Base-by-base conservation (phyloP, 2,113 vertebrate species). In the Perca fluviatilis region DNA sequence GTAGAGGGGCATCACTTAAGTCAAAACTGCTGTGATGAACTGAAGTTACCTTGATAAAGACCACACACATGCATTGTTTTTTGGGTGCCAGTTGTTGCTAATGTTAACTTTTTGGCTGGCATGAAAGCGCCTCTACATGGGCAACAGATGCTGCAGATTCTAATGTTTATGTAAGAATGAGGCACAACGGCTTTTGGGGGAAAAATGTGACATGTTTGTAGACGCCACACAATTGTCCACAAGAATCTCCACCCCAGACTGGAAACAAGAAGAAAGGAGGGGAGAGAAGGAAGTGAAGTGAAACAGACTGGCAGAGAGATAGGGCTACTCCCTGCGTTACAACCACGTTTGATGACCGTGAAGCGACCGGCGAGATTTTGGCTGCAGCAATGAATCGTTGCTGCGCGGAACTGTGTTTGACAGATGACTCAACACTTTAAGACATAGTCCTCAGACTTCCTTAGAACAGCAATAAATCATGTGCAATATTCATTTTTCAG, bases 371-470 rank as follows among this genome's bases (percentile, higher is more conserved):
- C 5, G 7, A 62, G 73, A 71, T 68, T 68, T 62, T 77, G 81
- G 84, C 75, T 43, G 40, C 76, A 30, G 77, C 36, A 19, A 0
- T 25, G 40, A 77, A 68, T 71, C 27, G 50, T 67, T 65, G 67
- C 60, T 2, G 40, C 27, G n/a, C 6, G 1, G 16, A 82, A 79
- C 60, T 25, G 40, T 81, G 81, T 89, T 71, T 90, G 89, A 91
- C 89, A 87, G 69, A 88, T 78, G 74, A 86, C 77, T 87, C 82
- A 79, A 63, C 79, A 71, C 56, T 77, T 33, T 18, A 73, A 87
- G 67, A 83, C 69, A 76, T 77, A 67, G 61, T 77, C 72, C 67
- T 87, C 50, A 66, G 76, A 79, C 60, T 77, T 68, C 46, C 63
- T 75, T 73, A 49, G 30, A 73, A 50, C 53, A 21, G 53, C 70